Evolutionary conservation across 2,113 vertebrate genomes (phyloP).

Genomic region (Clarias batrachus): DNA sequence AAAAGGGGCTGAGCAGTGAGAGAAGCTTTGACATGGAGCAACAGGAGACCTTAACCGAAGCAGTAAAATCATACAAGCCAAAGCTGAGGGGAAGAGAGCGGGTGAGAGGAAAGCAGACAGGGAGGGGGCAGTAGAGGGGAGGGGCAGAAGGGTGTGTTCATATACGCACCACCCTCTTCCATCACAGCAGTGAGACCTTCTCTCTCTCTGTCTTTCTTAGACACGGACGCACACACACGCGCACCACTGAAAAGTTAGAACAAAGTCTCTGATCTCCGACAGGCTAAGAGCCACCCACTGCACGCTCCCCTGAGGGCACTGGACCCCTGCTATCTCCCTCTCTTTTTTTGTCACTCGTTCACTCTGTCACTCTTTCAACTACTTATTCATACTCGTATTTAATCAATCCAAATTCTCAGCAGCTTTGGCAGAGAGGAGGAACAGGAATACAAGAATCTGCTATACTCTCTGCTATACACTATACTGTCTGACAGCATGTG

Average conservation of each 20-base stretch:
- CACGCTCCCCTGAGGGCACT: conserved; percentile 52
- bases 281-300: conserved; percentile 56
- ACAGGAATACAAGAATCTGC: conserved; percentile 58
- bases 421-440: conserved; percentile 62
- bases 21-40: conserved; percentile 44
- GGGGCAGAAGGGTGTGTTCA: conserved; percentile 71
- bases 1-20: conserved; percentile 35
- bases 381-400: conserved; percentile 41
- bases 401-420: conserved; percentile 40
- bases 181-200: conserved; percentile 40
- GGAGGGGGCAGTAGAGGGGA: conserved; percentile 52
- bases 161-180: conserved; percentile 59
- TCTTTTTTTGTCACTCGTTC: conserved; percentile 36
- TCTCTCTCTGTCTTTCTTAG: conserved; percentile 47
- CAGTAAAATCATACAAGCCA: conserved; percentile 42
- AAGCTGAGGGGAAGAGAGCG: conserved; percentile 42
- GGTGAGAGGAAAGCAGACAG: not conserved
- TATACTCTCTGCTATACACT: conserved; percentile 39
- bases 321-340: conserved; percentile 39
- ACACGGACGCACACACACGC: conserved; percentile 33
- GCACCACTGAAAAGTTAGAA: conserved; percentile 70
- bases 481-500: conserved; percentile 65
- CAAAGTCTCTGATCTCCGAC: conserved; percentile 66
- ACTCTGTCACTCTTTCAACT: conserved; percentile 17
- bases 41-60: conserved; percentile 55